A percentile compares a stretch with the other conserved stretches of the same genome.
These are phyloP conservation scores for Orthonyx spaldingii DNA, from an alignment of 2,113 vertebrate genomes.

Conservation along the genomic window DNA sequence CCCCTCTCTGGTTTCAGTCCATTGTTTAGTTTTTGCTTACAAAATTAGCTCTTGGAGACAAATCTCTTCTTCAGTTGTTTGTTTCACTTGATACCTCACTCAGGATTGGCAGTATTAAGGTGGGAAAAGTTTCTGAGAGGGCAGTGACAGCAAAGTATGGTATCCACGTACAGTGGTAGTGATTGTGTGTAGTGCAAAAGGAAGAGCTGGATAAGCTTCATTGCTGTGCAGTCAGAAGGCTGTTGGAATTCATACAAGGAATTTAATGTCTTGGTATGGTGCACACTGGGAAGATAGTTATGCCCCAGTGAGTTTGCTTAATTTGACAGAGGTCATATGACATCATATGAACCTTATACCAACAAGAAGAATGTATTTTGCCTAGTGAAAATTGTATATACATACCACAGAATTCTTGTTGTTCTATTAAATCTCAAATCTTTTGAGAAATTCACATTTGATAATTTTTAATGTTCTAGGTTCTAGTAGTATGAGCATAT, in stretches of 20 bases:
- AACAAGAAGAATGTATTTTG: not conserved
- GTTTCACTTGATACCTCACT: not conserved
- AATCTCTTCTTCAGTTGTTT: not conserved
- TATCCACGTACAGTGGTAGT: not conserved
- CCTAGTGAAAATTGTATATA: not conserved
- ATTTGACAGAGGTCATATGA: not conserved
- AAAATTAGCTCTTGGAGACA: not conserved
- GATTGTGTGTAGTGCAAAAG: not conserved
- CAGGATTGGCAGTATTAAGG: not conserved
- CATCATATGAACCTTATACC: not conserved
- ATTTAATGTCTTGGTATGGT: not conserved
- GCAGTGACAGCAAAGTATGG: not conserved
- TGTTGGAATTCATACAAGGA: not conserved
- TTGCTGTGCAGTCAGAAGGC: not conserved
- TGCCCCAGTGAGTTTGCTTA: not conserved
- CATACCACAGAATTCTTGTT: not conserved
- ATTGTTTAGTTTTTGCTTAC: not conserved
- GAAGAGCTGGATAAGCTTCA: not conserved
- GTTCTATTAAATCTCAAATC: not conserved
- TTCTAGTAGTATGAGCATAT: not conserved
- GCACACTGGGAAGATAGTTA: not conserved
- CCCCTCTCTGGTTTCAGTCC: not conserved
- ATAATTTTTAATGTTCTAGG: not conserved
- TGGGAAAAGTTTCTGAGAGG: not conserved
- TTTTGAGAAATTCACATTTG: not conserved